Evolutionary conservation across 2,797 vertebrate species (phyloP).

Genomic region (Periophthalmus magnuspinnatus): DNA sequence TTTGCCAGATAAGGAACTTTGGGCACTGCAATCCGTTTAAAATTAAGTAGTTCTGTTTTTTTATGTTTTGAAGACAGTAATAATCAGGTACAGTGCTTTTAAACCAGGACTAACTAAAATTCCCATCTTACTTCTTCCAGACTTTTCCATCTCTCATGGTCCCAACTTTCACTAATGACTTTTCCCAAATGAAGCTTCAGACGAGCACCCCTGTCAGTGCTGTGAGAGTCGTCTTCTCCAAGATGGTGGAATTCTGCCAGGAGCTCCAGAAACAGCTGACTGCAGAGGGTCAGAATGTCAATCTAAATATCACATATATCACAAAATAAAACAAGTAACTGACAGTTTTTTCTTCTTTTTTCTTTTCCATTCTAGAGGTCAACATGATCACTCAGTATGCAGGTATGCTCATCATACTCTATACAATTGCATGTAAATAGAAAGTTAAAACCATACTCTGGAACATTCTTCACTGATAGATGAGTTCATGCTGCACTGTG

Average conservation of each 20-base stretch:
- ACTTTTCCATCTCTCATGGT: slow-evolving; percentile 27
- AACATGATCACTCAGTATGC: slow-evolving; percentile 21
- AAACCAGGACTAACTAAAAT: not conserved
- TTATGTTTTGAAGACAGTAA: too few species aligned
- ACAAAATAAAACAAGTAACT: not conserved
- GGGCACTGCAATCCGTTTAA: too few species aligned
- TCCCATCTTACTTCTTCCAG: slow-evolving; percentile 24
- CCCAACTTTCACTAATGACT: slow-evolving; percentile 28
- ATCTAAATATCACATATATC: too few species aligned
- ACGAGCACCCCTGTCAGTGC: slow-evolving; percentile 12
- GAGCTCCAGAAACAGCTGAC: slow-evolving; percentile 36
- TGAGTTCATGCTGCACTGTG: too few species aligned
- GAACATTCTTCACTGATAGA: too few species aligned
- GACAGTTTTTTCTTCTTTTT: not conserved
- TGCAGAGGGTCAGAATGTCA: slow-evolving; percentile 29
- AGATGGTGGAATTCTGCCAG: slow-evolving; percentile 26
- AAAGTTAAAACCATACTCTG: too few species aligned
- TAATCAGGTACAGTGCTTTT: not conserved
- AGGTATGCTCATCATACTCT: slow-evolving; percentile 21
- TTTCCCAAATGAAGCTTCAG: slow-evolving; percentile 31
- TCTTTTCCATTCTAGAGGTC: slow-evolving; percentile 26
- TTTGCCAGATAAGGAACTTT: too few species aligned
- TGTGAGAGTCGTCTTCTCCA: slow-evolving; percentile 29
- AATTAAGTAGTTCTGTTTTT: too few species aligned
- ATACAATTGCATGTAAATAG: too few species aligned